Evolutionary conservation across 2,113 vertebrate genomes (phyloP), one percentile per base, ranked within the genome.

Genomic region (Amphiprion ocellaris): DNA sequence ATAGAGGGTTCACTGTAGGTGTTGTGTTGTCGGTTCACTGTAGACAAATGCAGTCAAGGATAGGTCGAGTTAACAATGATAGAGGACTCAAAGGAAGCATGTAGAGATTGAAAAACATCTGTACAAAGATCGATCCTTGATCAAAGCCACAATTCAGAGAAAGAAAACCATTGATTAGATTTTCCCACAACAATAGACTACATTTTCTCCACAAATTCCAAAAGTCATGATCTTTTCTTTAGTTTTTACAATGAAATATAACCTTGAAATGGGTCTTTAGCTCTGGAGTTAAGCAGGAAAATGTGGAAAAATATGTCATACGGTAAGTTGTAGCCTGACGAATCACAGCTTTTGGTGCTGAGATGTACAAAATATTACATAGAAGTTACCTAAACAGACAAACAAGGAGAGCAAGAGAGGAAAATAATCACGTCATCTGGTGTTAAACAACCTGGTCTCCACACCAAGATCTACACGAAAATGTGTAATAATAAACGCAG

Each of bases 131-230:
- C 0, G 66, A 65, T 14, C 44, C 66, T 21, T 65, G 66, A 16
- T 72, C 47, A 69, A 54, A 47, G 17, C 64, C 65, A 64, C 33
- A 21, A 16, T 21, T 52, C 16, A 52, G 12, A 44, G 41, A 8
- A 44, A 15, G 1, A 15, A 44, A 44, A 44, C 11, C 14, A 44
- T 15, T 44, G 14, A 8, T 44, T 2, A 41, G 39, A 41, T 41
- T 11, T 41, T 10, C 2, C 39, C 39, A 11, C 39, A 49, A 49
- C 47, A 19, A 6, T 49, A 49, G 2, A 4, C 3, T 49, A 49
- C 47, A 49, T n/a, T 50, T 50, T n/a, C 41, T 15, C 49, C 49
- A 50, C 49, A 50, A 50, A 19, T 49, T 17, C 17, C 15, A 19
- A 49, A 1, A 17, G 2, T 50, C 16, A 50, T 5, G 8, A 19